phyloP scores from a whole-genome alignment of 1,140 invertebrate genomes.

The Aphaenogaster floridana region DNA sequence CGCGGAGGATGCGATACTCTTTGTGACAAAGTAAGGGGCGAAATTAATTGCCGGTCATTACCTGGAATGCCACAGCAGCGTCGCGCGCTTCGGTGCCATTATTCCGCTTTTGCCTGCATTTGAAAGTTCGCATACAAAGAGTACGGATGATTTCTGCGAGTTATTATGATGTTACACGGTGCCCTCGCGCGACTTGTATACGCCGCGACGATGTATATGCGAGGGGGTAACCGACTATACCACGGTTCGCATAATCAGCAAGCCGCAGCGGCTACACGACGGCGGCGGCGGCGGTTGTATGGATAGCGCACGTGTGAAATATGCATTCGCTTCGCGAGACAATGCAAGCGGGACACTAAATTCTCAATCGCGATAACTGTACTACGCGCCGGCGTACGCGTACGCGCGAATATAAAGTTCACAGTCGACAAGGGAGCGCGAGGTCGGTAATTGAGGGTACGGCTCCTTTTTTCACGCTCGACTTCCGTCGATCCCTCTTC shows the following conservation, averaged over 20 bases:
- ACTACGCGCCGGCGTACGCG: constrained; percentile 59
- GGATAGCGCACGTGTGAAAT: constrained; percentile 81
- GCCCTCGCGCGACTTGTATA: constrained; percentile 35
- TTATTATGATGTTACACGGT: constrained; percentile 74
- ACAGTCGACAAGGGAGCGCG: constrained; percentile 33
- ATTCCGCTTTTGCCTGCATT: constrained; percentile 57
- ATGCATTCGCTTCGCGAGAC: constrained; percentile 80
- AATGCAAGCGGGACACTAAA: constrained; percentile 80
- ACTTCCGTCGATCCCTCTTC: constrained; percentile 27
- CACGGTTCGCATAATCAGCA: constrained; percentile 73
- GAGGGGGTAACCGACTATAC: constrained; percentile 66
- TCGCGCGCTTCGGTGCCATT: constrained; percentile 61
- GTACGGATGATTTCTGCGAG: constrained; percentile 73
- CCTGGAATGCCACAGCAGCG: constrained; percentile 56
- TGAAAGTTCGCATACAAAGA: constrained; percentile 57
- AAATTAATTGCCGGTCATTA: constrained; percentile 69
- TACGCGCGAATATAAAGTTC: constrained; percentile 72
- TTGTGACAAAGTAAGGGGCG: constrained; percentile 47
- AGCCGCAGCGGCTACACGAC: constrained; percentile 59
- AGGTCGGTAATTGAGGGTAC: constrained; percentile 65
- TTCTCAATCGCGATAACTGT: constrained; percentile 78
- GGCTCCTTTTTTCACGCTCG: constrained; percentile 33
- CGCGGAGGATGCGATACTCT: constrained; percentile 39
- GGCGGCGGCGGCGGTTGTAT: constrained; percentile 37
- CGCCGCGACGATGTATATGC: constrained; percentile 50